Conservation (phyloP, 2,888 invertebrate species). For the Sicus ferrugineus region DNA sequence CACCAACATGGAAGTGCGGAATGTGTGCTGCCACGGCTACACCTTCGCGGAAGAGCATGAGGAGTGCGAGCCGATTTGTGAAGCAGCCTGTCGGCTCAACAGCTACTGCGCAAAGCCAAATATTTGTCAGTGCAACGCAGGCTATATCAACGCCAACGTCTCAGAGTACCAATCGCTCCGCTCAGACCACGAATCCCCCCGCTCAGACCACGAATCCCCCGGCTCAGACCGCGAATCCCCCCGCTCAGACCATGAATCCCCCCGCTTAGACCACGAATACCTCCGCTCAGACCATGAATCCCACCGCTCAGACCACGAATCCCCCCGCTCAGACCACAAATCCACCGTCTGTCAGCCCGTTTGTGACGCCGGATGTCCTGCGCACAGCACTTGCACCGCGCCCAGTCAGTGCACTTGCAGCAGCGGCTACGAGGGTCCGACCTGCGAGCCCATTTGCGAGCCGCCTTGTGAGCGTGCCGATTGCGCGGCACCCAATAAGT, state of each 20-base stretch:
- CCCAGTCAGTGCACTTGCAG: constrained; percentile 35
- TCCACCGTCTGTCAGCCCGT: constrained; percentile 17
- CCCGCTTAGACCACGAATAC: too few species aligned
- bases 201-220: too few species aligned
- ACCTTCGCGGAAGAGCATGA: constrained; percentile 36
- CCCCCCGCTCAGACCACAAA: too few species aligned
- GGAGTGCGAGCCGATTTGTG: constrained; percentile 45
- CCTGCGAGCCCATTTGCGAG: constrained; percentile 57
- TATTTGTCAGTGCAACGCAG: constrained; percentile 31
- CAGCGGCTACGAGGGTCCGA: constrained; percentile 20
- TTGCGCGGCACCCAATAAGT: constrained; percentile 51
- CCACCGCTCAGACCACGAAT: too few species aligned
- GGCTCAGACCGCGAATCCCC: too few species aligned
- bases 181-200: background rate
- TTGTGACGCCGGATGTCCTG: constrained; percentile 27
- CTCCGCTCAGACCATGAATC: too few species aligned
- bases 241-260: too few species aligned
- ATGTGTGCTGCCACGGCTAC: constrained; percentile 10
- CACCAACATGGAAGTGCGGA: background rate
- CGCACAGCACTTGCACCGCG: constrained; percentile 23
- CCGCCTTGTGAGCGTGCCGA: constrained; percentile 60
- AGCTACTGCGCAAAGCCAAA: constrained; percentile 40
- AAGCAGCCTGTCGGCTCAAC: constrained; percentile 38
- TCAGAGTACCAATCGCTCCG: background rate
- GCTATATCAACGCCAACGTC: background rate